Percentiles rank a stretch among this genome's conserved stretches.
Evolutionary conservation across 2,113 vertebrate species (phyloP).

Genomic region (rabbit (Oryctolagus cuniculus)): mOryCun1.1 NC_091451.1:28499001-28499500

Average conservation of each 20-base stretch:
- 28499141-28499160: neutral
- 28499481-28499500: slow-evolving; percentile 85
- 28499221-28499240: neutral
- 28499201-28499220: neutral
- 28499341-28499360: slow-evolving; percentile 51
- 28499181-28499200: neutral
- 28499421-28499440: slow-evolving; percentile 78
- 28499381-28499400: slow-evolving; percentile 47
- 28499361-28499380: slow-evolving; percentile 64
- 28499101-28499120: neutral
- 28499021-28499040: neutral
- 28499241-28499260: neutral
- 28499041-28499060: neutral
- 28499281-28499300: neutral
- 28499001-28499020: neutral
- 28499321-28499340: neutral
- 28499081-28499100: neutral
- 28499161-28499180: neutral
- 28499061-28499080: neutral
- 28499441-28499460: slow-evolving; percentile 82
- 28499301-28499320: neutral
- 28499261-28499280: neutral
- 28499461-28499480: slow-evolving; percentile 74
- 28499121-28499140: neutral
- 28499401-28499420: slow-evolving; percentile 71